Base-by-base conservation (phyloP, 2,113 vertebrate species). In the Tonatia bakeri region DNA sequence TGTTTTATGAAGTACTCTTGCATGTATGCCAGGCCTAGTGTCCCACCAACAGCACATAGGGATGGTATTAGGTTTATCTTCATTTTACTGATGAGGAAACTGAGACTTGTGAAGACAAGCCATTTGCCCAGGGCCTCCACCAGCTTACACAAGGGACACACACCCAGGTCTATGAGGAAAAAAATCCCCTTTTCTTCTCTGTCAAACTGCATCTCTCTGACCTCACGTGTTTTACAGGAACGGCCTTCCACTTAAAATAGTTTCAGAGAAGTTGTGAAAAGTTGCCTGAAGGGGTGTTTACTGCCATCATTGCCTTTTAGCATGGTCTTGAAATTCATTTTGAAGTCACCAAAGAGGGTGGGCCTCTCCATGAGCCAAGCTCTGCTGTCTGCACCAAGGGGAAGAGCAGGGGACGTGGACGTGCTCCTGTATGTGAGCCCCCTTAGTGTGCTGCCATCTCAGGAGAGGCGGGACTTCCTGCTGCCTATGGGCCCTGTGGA, bases 401-500 rank as follows among this genome's bases (percentile, higher is more conserved):
- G 36, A 1, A 31, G 22, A 67, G 20, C 26, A 47, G 40, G 45
- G 15, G 4, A 64, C 31, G 5, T 28, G 43, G 31, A 85, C 12
- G 8, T 33, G 22, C 7, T 33, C 33, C 52, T n/a, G 33, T 1
- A 36, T 31, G 43, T 64, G 91, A 95, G 17, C 36, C 31, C n/a
- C 2, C 12, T 14, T 38, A 45, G 24, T 3, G 7, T 3, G 54
- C 3, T 4, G 31, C 38, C 19, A 4, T 52, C 45, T 76, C 75
- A 28, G 33, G 56, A 87, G 38, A 69, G 81, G 52, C n/a, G 77
- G 17, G 22, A 12, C 28, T 26, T 52, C 31, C 43, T 52, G 40
- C 14, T 0, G 0, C 22, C 4, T 0, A 5, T 5, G 12, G 28
- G 31, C 4, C 22, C 36, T 2, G 15, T 4, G 5, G 19, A 70